Conservation (phyloP, 1,140 invertebrate genomes). For the Caenorhabditis briggsae region DNA sequence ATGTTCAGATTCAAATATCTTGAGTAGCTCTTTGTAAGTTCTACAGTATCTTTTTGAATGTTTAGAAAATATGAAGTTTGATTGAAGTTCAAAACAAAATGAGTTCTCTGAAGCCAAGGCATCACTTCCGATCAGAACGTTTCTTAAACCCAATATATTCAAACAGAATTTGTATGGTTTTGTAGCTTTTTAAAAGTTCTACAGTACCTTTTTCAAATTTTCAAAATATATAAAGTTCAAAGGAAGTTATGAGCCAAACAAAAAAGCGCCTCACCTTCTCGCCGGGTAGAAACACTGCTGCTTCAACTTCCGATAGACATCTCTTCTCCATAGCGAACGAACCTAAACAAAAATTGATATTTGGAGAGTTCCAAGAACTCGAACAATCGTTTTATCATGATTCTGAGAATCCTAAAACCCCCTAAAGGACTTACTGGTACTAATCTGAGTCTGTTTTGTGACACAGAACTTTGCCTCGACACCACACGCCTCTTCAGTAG, state of each 20-base stretch:
- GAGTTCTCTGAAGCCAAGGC: too few species aligned
- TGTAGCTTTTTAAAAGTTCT: too few species aligned
- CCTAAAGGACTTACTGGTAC: not conserved
- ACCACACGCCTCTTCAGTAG: constrained; percentile 43
- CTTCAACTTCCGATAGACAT: constrained; percentile 27
- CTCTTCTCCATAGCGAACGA: constrained; percentile 39
- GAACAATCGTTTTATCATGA: too few species aligned
- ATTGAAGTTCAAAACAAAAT: too few species aligned
- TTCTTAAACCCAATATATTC: too few species aligned
- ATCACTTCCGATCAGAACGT: too few species aligned
- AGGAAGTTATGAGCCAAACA: too few species aligned
- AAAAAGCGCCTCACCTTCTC: not conserved
- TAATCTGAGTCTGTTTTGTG: constrained; percentile 59
- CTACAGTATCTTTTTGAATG: constrained; percentile 37
- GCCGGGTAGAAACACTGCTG: constrained; percentile 16
- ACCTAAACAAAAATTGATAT: not conserved
- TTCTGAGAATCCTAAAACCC: too few species aligned
- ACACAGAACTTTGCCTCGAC: constrained; percentile 45
- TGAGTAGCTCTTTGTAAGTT: not conserved
- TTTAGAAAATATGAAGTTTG: constrained; percentile 14
- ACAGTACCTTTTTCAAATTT: too few species aligned
- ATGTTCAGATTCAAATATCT: constrained; percentile 51
- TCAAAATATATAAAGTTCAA: too few species aligned
- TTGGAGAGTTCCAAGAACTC: too few species aligned
- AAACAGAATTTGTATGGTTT: too few species aligned